Base-by-base conservation (phyloP, 1,140 invertebrate genomes). In the Heliconius melpomene region DNA sequence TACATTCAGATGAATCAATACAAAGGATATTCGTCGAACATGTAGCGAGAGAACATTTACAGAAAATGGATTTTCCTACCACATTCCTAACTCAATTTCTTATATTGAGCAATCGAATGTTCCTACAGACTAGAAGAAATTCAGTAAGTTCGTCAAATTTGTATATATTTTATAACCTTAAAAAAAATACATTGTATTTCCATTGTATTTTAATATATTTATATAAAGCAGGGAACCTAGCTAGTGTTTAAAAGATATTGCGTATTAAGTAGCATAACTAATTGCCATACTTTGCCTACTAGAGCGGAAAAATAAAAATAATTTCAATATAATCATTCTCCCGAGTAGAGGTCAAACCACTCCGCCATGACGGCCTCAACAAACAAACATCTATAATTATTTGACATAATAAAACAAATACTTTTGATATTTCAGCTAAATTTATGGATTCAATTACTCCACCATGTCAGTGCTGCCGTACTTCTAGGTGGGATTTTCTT, bases 401-500 rank as follows among this genome's bases (percentile, higher is more conserved):
- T 46, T 46, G 6, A 46, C 13, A 6, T 46, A 60, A 23, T 26
- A 60, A 23, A 3, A 20, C 50, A 16, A 7, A 52, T 52, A 20
- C 7, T 52, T 52, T 52, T 20, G 50, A 52, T 52, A 18, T 79
- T 79, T 72, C 90, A 96, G 94, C 88, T 89, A n/a, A 90, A 88
- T 23, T 81, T 96, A 8, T 95, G 93, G 88, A 95, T 96, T 9
- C 95, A 96, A 77, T 84, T 96, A 6, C 77, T 93, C 0, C 96
- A 96, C 85, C 96, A 96, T 82, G 60, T 95, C 2, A 71, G 95
- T 7, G 95, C 95, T 0, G 95, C 94, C 1, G 1, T 95, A 0
- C 86, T 96, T 8, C 73, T 96, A 0, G 96, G 96, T 20, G 87
- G 94, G 5, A 95, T 96, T 75, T 96, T 96, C 88, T 95, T 92